A percentile compares a stretch with the other conserved stretches of the same genome.
phyloP scores from a whole-genome alignment of 2,113 vertebrate species.

The Benitochromis conjunctus region DNA sequence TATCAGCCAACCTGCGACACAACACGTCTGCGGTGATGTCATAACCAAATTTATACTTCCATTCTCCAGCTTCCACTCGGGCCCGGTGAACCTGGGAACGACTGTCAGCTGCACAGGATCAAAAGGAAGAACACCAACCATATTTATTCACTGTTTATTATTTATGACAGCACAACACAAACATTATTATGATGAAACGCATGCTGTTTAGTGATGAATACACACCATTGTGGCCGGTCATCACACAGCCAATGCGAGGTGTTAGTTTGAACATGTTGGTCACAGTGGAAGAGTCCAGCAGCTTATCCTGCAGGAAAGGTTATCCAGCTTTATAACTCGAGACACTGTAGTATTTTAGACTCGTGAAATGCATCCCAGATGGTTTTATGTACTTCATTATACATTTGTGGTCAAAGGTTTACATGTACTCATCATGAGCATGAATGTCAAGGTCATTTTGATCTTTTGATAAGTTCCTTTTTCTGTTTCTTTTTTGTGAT shows the following conservation, averaged over 20 bases:
- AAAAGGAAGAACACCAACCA: not conserved
- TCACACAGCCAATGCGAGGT: conserved; percentile 75
- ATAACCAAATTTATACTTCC: conserved; percentile 81
- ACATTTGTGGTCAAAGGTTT: not conserved
- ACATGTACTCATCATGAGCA: not conserved
- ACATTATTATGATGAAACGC: not conserved
- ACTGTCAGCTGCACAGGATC: conserved; percentile 65
- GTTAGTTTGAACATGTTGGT: conserved; percentile 77
- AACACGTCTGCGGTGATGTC: conserved; percentile 74
- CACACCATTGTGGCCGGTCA: conserved; percentile 75
- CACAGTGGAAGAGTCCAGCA: conserved; percentile 74
- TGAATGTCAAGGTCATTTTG: not conserved
- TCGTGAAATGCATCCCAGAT: not conserved
- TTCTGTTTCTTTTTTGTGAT: not conserved
- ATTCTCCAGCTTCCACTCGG: conserved; percentile 73
- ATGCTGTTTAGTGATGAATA: not conserved
- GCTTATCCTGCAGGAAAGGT: conserved; percentile 67
- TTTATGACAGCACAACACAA: not conserved
- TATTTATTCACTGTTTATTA: not conserved
- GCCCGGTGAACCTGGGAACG: conserved; percentile 80
- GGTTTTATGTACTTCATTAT: not conserved
- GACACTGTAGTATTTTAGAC: not conserved
- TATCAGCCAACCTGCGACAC: conserved; percentile 74
- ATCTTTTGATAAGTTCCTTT: not conserved
- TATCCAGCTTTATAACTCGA: not conserved